Evolutionary conservation across 2,113 vertebrate genomes (phyloP), one percentile per base, ranked within the genome.

Genomic region (Protomyctophum bolini): DNA sequence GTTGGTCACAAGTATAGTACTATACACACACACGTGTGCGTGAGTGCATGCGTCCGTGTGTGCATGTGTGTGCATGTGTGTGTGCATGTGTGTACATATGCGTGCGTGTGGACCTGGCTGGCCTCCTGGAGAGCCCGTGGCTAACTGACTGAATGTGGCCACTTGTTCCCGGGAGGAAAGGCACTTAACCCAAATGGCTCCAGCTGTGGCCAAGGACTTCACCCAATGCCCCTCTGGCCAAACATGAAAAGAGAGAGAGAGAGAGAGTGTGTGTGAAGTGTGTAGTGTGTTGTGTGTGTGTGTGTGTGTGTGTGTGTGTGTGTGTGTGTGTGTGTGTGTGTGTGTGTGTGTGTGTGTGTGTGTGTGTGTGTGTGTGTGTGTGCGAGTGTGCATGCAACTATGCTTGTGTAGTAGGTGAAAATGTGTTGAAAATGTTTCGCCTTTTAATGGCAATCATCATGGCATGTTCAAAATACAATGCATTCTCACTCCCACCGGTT

Each of bases 151-250:
- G 54, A 70, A 77, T 80, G 71, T 61, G 45, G 41, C 58, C 75
- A 54, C 58, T 41, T 56, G 71, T 69, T 69, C 77, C 71, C 80
- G 74, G 46, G 66, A 73, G 77, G 72, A 82, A 81, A 79, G 69
- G 76, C 80, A 85, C 82, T 90, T 88, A 88, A 89, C 88, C 86
- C 66, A 81, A 72, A 86, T 81, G 76, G 74, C 81, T 75, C 82
- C 74, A 80, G 73, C 66, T 75, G 77, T 68, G 64, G 61, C 82
- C 67, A 21, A 64, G 65, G 68, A 82, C 70, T 72, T 72, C 49
- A 10, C 66, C 56, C 64, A 49, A 78, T 77, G 72, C 68, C 69
- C 72, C 59, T 56, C 66, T 69, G 56, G 70, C 67, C 74, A 87
- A 68, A 52, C 62, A 68, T 63, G 50, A 82, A 77, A 75, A 62